Evolutionary conservation across 2,888 invertebrate species (phyloP).

Genomic region (Sipha maydis): DNA sequence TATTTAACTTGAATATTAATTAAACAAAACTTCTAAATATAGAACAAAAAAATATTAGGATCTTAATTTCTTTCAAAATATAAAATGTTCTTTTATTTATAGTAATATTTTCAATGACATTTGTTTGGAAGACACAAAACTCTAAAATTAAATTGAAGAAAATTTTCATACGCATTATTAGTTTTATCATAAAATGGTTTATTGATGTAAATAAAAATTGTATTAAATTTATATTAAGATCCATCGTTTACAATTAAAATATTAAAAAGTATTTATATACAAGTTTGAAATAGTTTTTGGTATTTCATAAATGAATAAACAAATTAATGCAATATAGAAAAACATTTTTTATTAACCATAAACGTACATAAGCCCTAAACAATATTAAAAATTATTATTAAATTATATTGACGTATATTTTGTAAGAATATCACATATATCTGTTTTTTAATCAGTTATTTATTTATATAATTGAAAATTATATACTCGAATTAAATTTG

Average conservation of each 20-base stretch:
- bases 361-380: no score
- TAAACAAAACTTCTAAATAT: background rate
- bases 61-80: background rate
- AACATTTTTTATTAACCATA: no score
- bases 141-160: background rate
- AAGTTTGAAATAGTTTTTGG: background rate
- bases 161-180: background rate
- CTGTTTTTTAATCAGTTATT: no score
- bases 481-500: no score
- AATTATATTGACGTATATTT: no score
- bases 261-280: background rate
- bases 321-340: no score
- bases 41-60: no score
- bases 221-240: background rate
- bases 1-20: background rate
- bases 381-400: no score
- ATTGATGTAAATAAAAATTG: background rate
- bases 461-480: no score
- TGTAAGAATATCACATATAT: no score
- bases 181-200: background rate
- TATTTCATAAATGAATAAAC: background rate
- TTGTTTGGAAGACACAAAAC: background rate
- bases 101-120: background rate
- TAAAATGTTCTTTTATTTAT: background rate
- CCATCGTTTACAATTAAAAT: background rate